Evolutionary conservation across 2,888 invertebrate genomes (phyloP).

Genomic region (Schizaphis graminum): DNA sequence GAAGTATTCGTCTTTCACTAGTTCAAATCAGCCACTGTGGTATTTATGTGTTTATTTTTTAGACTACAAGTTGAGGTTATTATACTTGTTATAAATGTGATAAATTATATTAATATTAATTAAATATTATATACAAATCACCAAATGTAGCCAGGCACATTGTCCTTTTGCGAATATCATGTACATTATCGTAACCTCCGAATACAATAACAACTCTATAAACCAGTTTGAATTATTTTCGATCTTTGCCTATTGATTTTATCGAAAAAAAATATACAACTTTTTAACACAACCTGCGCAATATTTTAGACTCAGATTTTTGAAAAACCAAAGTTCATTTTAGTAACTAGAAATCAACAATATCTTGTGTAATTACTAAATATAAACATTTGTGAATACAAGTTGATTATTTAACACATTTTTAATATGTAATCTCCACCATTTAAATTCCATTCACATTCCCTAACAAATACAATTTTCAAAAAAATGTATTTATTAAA

Average conservation of each 20-base stretch:
- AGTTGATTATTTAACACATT: neutral
- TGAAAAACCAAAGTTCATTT: neutral
- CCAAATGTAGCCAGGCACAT: neutral
- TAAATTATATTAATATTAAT: neutral
- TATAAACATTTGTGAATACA: neutral
- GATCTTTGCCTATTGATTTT: neutral
- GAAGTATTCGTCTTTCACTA: neutral
- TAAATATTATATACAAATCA: neutral
- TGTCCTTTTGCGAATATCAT: neutral
- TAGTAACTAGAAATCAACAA: neutral
- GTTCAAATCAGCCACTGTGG: too few relatives aligned
- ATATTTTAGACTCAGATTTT: neutral
- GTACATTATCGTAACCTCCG: neutral
- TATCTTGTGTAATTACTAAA: neutral
- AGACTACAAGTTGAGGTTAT: neutral
- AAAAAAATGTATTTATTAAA: too few relatives aligned
- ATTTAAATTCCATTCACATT: too few relatives aligned
- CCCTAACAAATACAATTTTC: too few relatives aligned
- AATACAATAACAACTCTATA: neutral
- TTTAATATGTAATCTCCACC: neutral
- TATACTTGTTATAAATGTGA: neutral
- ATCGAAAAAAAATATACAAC: neutral
- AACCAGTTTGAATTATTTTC: neutral
- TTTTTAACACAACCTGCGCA: neutral
- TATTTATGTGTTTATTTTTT: neutral